Evolutionary conservation across 1,140 invertebrate genomes (phyloP), one percentile per base, ranked within the genome.

Genomic region (Araneus ventricosus): DNA sequence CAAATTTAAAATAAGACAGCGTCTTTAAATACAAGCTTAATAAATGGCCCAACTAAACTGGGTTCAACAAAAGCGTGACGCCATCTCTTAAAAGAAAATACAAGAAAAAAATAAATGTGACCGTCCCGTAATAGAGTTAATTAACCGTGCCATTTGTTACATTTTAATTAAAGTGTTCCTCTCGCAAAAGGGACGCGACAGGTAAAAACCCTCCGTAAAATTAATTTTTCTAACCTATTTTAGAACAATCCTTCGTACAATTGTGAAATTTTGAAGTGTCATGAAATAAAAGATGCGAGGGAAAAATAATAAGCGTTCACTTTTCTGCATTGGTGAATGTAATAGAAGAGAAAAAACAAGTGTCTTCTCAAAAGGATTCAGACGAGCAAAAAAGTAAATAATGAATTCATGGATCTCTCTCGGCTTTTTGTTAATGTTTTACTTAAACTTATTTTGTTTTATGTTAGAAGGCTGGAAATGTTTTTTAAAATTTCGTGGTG

Each of bases 81-180:
- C 0, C 45, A 52, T 52, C 1, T 1, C 10, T 45, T 17, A 52
- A 52, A 52, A 14, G 10, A 52, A 52, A 14, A 52, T 45, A 5
- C 41, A 45, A 10, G 41, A 0, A 10, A 10, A 1, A 37, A 75
- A 34, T 14, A 30, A 45, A 80, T 30, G 41, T 80, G 70, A 80
- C 70, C 20, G 41, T 80, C 57, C n/a, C 57, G 27, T 59, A 80
- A 57, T 39, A 59, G 30, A 67, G 59, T 90, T 90, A 90, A 90
- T 90, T 90, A 90, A 59, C 41, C 30, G 3, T 59, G 37, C 34
- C 45, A 90, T 90, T 90, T 80, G 70, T 90, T 90, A 41, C 37
- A 90, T 59, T 90, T 90, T 90, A 80, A 90, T 88, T 88, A 88
- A 75, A 88, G 67, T 24, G 39, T n/a, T 52, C 0, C 61, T 45